A percentile compares a stretch with the other conserved stretches of the same genome.
These are phyloP conservation scores for Radopholus similis DNA, from an alignment of 1,140 invertebrate species.

Conservation along the genomic window DNA sequence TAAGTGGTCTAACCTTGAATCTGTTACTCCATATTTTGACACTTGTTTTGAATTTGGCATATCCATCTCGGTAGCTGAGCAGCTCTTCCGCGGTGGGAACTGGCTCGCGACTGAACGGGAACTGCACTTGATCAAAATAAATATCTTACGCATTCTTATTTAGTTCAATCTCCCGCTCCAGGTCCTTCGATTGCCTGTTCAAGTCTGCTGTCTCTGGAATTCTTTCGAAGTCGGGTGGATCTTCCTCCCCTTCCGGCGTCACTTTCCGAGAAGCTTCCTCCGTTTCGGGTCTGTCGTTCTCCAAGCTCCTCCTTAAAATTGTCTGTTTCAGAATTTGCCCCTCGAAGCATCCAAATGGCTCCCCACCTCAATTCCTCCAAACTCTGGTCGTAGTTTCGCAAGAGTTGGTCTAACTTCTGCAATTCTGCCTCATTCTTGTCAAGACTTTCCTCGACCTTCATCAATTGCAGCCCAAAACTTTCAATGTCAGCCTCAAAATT, in stretches of 20 bases:
- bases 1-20: background rate
- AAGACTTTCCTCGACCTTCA: background rate
- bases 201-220: conserved; percentile 7
- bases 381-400: too few relatives aligned
- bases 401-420: background rate
- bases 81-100: conserved; percentile 22
- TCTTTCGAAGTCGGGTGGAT: conserved; percentile 17
- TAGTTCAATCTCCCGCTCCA: conserved; percentile 3
- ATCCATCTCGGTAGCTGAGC: background rate
- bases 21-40: background rate
- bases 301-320: background rate
- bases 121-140: background rate
- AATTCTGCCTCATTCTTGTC: background rate
- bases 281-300: background rate
- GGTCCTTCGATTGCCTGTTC: background rate
- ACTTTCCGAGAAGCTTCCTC: background rate
- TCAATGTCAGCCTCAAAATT: conserved; percentile 4
- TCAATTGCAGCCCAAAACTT: background rate
- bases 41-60: conserved; percentile 6
- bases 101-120: conserved; percentile 8
- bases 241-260: background rate
- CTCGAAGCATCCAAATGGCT: too few relatives aligned
- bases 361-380: too few relatives aligned
- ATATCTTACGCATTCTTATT: conserved; percentile 14
- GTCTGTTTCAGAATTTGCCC: too few relatives aligned